Conservation (phyloP, 1,140 invertebrate species). For the Dufourea novaeangliae region DNA sequence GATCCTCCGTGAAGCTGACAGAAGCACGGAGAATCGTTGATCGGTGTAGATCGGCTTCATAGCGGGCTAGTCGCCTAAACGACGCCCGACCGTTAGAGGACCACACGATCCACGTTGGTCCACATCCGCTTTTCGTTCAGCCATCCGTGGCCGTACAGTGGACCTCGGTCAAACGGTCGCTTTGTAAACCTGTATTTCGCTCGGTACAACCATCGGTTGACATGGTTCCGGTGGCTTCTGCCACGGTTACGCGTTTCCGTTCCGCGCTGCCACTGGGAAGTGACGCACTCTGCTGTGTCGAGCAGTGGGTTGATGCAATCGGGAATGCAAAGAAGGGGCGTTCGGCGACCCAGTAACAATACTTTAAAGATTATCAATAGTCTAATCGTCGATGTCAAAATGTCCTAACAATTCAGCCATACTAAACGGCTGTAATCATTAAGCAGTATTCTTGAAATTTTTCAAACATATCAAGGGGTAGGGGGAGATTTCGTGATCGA, state of each 20-base stretch:
- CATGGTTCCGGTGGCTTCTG: slow-evolving; percentile 61
- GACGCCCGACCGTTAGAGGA: slow-evolving; percentile 9
- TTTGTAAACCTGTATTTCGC: slow-evolving; percentile 70
- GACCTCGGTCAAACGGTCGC: slow-evolving; percentile 66
- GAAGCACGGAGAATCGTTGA: slow-evolving; percentile 18
- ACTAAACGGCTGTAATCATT: too few relatives aligned
- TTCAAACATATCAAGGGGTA: too few relatives aligned
- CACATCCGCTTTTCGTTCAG: slow-evolving; percentile 54
- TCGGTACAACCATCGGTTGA: slow-evolving; percentile 50
- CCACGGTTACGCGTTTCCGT: slow-evolving; percentile 55
- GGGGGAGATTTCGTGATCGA: neutral
- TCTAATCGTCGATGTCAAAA: too few relatives aligned
- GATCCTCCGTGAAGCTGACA: neutral
- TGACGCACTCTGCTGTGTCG: slow-evolving; percentile 20
- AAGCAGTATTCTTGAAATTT: too few relatives aligned
- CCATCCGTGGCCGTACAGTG: slow-evolving; percentile 64
- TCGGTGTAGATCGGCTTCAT: slow-evolving; percentile 22
- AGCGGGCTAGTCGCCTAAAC: neutral
- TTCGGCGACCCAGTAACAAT: too few relatives aligned
- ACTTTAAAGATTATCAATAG: too few relatives aligned
- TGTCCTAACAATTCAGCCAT: too few relatives aligned
- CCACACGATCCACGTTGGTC: slow-evolving; percentile 19
- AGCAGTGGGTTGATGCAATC: neutral
- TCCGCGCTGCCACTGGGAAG: slow-evolving; percentile 39
- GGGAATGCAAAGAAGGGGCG: slow-evolving; percentile 10